phyloP scores from a whole-genome alignment of 2,888 invertebrate species.

The Xylota segnis region DNA sequence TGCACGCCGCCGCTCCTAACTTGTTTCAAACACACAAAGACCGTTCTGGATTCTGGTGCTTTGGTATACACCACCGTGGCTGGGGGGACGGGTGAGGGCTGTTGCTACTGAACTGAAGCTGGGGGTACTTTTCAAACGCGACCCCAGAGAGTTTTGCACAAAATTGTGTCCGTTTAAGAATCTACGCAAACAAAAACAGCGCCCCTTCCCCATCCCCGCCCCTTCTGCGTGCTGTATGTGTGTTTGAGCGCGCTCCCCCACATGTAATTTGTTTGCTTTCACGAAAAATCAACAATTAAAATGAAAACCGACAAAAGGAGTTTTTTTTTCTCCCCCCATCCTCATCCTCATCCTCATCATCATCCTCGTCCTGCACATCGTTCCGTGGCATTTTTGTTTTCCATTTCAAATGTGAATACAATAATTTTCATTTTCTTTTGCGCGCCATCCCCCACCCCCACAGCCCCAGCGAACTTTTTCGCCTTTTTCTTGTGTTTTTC shows the following conservation, averaged over 20 bases:
- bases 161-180: conserved; percentile 71
- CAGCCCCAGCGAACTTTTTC: neutral
- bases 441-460: too few relatives aligned
- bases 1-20: conserved; percentile 25
- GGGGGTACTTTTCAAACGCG: conserved; percentile 32
- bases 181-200: conserved; percentile 68
- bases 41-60: conserved; percentile 40
- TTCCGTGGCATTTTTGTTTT: conserved; percentile 12
- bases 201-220: neutral
- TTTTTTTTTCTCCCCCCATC: conserved; percentile 43
- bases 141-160: conserved; percentile 58
- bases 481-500: neutral
- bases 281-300: conserved; percentile 76
- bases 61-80: conserved; percentile 19
- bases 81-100: neutral
- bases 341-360: conserved; percentile 12
- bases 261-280: conserved; percentile 74
- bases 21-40: conserved; percentile 46
- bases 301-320: conserved; percentile 73
- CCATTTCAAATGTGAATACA: conserved; percentile 40
- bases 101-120: conserved; percentile 26
- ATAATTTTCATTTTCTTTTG: conserved; percentile 42
- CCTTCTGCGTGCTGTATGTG: conserved; percentile 6
- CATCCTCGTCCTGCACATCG: conserved; percentile 2
- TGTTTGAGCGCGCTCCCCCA: conserved; percentile 23